Conservation (phyloP, 2,113 vertebrate species). For the Erythrolamprus reginae region DNA sequence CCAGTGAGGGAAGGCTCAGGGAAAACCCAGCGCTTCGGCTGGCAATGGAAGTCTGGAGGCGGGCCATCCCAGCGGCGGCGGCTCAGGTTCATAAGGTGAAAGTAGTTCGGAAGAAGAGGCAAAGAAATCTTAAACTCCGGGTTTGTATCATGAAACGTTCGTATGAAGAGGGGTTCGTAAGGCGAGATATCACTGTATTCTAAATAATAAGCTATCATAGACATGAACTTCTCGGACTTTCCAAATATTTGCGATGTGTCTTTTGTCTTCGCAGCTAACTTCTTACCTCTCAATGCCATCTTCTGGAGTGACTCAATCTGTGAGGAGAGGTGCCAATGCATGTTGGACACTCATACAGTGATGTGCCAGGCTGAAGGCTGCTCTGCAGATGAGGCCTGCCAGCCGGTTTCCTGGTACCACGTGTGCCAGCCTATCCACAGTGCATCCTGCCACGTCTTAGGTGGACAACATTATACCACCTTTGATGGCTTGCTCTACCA, state of each 20-base stretch:
- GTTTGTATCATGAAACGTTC: too few species aligned
- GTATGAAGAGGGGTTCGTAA: too few species aligned
- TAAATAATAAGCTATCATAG: not conserved
- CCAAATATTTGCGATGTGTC: not conserved
- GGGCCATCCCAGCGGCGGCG: too few species aligned
- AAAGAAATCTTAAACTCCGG: too few species aligned
- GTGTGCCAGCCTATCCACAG: conserved; percentile 48
- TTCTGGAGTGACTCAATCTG: conserved; percentile 62
- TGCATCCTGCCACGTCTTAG: conserved; percentile 53
- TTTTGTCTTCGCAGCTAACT: conserved; percentile 33
- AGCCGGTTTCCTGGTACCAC: conserved; percentile 27
- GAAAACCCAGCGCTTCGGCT: too few species aligned
- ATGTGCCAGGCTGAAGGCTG: conserved; percentile 44
- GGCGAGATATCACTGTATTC: too few species aligned
- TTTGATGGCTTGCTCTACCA: conserved; percentile 53
- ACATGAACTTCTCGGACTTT: not conserved
- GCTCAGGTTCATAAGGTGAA: too few species aligned
- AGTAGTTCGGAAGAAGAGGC: too few species aligned
- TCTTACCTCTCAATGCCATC: conserved; percentile 34
- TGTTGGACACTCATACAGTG: not conserved
- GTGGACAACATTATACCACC: conserved; percentile 65
- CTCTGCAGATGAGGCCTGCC: conserved; percentile 52
- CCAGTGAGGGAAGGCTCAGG: too few species aligned
- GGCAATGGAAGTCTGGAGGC: too few species aligned
- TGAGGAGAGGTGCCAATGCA: conserved; percentile 53